These are phyloP conservation scores for Helarctos malayanus DNA, from an alignment of 2,797 vertebrate genomes.

Conservation along the genomic window DNA sequence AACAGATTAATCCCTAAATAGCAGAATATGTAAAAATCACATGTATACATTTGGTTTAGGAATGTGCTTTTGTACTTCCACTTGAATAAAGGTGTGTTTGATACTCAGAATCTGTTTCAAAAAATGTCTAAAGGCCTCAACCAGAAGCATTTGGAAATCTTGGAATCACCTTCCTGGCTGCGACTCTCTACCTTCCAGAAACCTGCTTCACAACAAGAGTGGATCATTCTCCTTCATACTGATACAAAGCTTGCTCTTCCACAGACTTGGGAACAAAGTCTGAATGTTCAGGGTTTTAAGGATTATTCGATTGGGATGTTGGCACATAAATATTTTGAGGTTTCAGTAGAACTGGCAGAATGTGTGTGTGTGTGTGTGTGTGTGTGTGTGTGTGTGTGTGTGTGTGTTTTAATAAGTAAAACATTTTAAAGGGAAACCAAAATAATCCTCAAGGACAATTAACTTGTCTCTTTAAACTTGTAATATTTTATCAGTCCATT, in stretches of 20 bases:
- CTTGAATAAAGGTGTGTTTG: conserved; percentile 83
- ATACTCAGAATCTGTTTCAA: conserved; percentile 77
- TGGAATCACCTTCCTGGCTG: conserved; percentile 46
- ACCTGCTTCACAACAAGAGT: conserved; percentile 38
- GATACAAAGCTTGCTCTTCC: neutral
- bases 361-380: neutral
- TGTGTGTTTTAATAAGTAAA: neutral
- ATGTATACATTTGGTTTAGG: conserved; percentile 79
- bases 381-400: neutral
- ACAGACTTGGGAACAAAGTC: neutral
- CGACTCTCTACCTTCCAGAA: conserved; percentile 21
- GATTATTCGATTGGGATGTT: neutral
- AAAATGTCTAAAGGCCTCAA: conserved; percentile 52
- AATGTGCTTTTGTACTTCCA: conserved; percentile 82
- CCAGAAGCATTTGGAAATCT: conserved; percentile 44
- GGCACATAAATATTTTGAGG: neutral
- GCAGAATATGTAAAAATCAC: conserved; percentile 75
- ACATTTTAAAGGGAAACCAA: neutral
- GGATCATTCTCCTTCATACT: neutral
- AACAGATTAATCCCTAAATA: conserved; percentile 72
- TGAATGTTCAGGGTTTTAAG: conserved; percentile 47
- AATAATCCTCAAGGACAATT: conserved; percentile 36
- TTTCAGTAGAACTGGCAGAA: conserved; percentile 49
- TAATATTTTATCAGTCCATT: conserved; percentile 8
- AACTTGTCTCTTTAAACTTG: neutral